Evolutionary conservation across 2,113 vertebrate species (phyloP).

Genomic region (Marcusenius ussheri): DNA sequence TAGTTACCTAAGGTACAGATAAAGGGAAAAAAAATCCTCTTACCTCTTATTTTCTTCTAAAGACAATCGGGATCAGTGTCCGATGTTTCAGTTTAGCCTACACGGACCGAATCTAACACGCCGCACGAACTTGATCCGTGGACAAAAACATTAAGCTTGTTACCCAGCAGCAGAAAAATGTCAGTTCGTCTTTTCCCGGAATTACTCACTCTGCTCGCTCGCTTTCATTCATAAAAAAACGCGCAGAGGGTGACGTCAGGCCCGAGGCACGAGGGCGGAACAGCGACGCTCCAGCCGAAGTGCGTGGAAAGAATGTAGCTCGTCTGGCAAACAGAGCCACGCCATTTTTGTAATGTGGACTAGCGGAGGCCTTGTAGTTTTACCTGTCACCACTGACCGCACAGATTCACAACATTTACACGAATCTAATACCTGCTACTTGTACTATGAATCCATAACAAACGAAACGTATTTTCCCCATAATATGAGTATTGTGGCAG

Average conservation of each 20-base stretch:
- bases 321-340: neutral
- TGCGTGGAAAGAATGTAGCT: neutral
- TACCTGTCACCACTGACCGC: neutral
- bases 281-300: slow-evolving; percentile 41
- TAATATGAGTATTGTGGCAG: neutral
- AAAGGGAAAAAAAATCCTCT: neutral
- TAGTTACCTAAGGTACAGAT: neutral
- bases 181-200: slow-evolving; percentile 73
- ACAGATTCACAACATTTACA: neutral
- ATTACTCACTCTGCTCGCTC: slow-evolving; percentile 64
- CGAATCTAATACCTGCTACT: neutral
- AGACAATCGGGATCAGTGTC: neutral
- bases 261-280: slow-evolving; percentile 64
- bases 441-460: neutral
- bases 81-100: neutral
- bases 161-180: slow-evolving; percentile 51
- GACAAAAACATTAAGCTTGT: neutral
- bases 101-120: neutral
- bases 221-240: slow-evolving; percentile 70
- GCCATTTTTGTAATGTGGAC: neutral
- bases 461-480: neutral
- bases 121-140: neutral
- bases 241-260: slow-evolving; percentile 64
- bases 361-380: slow-evolving; percentile 22
- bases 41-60: neutral